Base-by-base conservation (phyloP, 2,113 vertebrate species). In the Brachirus orientalis region DNA sequence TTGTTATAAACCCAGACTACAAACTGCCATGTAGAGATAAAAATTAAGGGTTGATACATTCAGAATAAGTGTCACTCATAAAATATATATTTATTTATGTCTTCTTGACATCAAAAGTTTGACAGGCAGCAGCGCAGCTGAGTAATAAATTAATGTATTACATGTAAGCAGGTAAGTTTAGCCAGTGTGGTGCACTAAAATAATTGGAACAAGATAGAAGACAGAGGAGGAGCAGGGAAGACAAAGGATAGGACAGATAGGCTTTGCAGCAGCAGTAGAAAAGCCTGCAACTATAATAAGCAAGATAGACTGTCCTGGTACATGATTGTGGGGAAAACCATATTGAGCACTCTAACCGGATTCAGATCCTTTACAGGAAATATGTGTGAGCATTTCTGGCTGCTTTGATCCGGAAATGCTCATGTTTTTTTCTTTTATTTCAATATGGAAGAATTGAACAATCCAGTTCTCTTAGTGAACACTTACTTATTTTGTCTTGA, bases 281-380 rank as follows among this genome's bases (percentile, higher is more conserved):
- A 71, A 70, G 63, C 40, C 53, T 69, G 47, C 68, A 28, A 47
- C 67, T 65, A 77, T 84, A 72, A 88, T 45, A 51, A 14, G 40
- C 20, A 63, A 75, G 75, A 73, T 64, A 83, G 73, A 75, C 64
- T 60, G 58, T 38, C 9, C 59, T 1, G 61, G 66, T 69, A 59
- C 43, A 79, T 79, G 54, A 54, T 61, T 77, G 19, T 22, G 59
- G 80, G 46, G 68, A 57, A 83, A 80, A 69, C 80, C 87, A 84
- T 77, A 86, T 72, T 61, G 19, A 55, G 75, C 80, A 73, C 78
- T 86, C 76, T 81, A 72, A 85, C 54, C 1, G 47, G 78, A 86
- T 80, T 67, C 10, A 41, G 69, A 76, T 81, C 85, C 45, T 72
- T 85, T 88, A 56, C 83, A 82, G 84, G 80, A 88, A 89, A 81